These are phyloP conservation scores for Acanthurus tractus DNA, from an alignment of 2,797 vertebrate species.

Conservation along the genomic window DNA sequence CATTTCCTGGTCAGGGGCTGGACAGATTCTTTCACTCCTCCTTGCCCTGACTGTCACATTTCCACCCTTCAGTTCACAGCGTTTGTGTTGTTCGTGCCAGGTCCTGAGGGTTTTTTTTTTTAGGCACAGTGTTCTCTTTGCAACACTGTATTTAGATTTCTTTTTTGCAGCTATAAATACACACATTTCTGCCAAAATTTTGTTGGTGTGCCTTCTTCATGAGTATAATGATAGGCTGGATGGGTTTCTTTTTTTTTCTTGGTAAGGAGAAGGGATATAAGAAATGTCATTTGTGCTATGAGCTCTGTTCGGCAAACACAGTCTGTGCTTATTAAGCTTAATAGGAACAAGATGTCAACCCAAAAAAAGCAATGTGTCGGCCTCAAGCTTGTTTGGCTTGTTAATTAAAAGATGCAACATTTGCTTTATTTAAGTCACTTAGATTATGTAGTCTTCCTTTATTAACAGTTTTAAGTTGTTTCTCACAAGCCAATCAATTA, in stretches of 20 bases:
- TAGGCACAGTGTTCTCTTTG: slow-evolving; percentile 32
- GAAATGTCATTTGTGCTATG: slow-evolving; percentile 19
- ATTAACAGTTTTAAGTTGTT: background rate
- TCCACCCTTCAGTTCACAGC: slow-evolving; percentile 32
- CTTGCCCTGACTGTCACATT: slow-evolving; percentile 54
- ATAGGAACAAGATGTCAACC: slow-evolving; percentile 24
- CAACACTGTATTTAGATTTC: slow-evolving; percentile 64
- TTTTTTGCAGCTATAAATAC: slow-evolving; percentile 71
- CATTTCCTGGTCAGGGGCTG: slow-evolving; percentile 77
- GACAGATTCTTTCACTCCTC: slow-evolving; percentile 64
- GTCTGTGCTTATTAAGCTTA: slow-evolving; percentile 12
- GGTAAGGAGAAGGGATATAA: slow-evolving; percentile 18
- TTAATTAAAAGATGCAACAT: background rate
- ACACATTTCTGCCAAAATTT: slow-evolving; percentile 68
- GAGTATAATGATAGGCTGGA: slow-evolving; percentile 70
- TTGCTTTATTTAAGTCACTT: background rate
- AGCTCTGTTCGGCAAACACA: background rate
- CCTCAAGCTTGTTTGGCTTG: slow-evolving; percentile 3
- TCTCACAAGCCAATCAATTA: background rate
- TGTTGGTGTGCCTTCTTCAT: slow-evolving; percentile 62
- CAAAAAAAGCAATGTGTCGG: slow-evolving; percentile 8
- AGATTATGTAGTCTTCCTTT: background rate
- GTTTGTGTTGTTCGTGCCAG: slow-evolving; percentile 18
- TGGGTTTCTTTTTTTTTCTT: slow-evolving; percentile 40
- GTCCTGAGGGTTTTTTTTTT: slow-evolving; percentile 35